Evolutionary conservation across 2,888 invertebrate species (phyloP).

Genomic region (Antheraea assamensis): DNA sequence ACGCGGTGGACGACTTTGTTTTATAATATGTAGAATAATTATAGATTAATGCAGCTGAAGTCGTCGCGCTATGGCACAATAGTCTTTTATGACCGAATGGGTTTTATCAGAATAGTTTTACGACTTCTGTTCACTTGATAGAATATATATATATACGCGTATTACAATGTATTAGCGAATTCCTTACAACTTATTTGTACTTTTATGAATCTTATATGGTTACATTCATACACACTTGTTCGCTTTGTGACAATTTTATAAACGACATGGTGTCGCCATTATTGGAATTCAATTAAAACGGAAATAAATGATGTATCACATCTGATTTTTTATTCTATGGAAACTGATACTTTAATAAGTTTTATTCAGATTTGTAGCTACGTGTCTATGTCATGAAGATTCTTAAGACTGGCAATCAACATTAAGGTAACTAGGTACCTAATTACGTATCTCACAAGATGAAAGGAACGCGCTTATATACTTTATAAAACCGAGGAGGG

Average conservation of each 20-base stretch:
- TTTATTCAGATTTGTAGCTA: no score
- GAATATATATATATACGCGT: conserved; percentile 10
- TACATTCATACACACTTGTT: not conserved
- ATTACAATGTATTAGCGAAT: conserved; percentile 12
- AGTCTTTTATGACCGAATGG: conserved; percentile 7
- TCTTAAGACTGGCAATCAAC: no score
- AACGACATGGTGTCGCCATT: no score
- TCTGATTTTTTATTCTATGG: not conserved
- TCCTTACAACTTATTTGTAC: not conserved
- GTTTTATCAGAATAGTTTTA: conserved; percentile 14
- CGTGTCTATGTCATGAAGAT: no score
- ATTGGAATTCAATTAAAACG: not conserved
- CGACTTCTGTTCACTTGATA: conserved; percentile 25
- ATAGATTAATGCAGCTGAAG: not conserved
- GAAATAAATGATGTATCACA: not conserved
- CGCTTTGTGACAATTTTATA: not conserved
- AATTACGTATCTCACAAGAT: no score
- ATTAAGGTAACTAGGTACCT: no score
- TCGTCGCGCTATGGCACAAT: not conserved
- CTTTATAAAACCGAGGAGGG: no score
- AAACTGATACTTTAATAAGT: not conserved
- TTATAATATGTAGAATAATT: not conserved
- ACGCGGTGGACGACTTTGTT: no score
- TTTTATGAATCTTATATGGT: not conserved
- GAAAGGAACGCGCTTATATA: no score